A percentile compares a stretch with the other conserved stretches of the same genome.
phyloP scores from a whole-genome alignment of 2,113 vertebrate species.

The Romanogobio albipinnatus region DNA sequence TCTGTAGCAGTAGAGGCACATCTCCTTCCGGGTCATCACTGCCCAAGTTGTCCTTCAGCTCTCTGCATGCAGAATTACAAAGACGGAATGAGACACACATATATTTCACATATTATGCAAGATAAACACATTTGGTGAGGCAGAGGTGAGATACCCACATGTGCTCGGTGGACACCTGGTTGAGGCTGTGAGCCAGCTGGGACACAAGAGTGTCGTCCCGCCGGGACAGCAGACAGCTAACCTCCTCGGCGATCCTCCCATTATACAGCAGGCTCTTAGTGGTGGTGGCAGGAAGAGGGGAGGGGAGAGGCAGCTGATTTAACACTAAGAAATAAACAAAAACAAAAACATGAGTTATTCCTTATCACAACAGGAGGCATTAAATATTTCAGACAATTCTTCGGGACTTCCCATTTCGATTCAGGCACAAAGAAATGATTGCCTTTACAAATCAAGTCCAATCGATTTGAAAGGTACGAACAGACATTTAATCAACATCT shows the following conservation, averaged over 20 bases:
- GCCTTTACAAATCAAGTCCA: constrained; percentile 15
- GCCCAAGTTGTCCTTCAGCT: constrained; percentile 97
- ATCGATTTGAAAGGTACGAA: not conserved
- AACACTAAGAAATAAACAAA: constrained; percentile 80
- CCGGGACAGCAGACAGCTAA: constrained; percentile 93
- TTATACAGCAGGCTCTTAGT: constrained; percentile 98
- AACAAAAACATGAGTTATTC: constrained; percentile 19
- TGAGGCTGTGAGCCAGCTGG: constrained; percentile 94
- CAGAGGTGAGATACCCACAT: constrained; percentile 79
- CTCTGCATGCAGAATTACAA: constrained; percentile 78
- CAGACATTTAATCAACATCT: constrained; percentile 5
- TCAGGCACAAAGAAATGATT: not conserved
- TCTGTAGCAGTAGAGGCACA: constrained; percentile 94
- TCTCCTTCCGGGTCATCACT: constrained; percentile 98
- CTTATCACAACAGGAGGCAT: not conserved
- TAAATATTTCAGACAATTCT: not conserved
- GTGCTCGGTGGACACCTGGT: constrained; percentile 98
- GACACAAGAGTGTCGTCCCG: constrained; percentile 94
- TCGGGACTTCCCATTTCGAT: not conserved
- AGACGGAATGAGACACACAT: not conserved
- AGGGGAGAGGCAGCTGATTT: constrained; percentile 98
- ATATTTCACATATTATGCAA: not conserved
- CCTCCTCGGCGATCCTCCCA: constrained; percentile 96
- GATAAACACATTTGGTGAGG: not conserved
- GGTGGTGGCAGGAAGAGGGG: constrained; percentile 97